phyloP scores from a whole-genome alignment of 2,888 invertebrate genomes.

The Aporophyla nigra region DNA sequence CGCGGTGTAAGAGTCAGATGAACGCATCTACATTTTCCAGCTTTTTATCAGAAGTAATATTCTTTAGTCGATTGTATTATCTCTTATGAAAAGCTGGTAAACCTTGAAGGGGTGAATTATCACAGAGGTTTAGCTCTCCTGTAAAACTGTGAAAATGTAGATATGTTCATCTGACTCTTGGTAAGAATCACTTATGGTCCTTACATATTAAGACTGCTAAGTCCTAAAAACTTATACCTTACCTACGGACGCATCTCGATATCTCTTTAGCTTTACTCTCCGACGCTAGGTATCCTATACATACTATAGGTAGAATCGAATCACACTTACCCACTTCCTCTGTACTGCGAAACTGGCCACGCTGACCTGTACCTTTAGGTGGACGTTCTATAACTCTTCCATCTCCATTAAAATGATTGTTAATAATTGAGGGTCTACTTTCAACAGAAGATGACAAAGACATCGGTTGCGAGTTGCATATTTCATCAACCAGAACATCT shows the following conservation, averaged over 20 bases:
- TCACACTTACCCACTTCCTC: constrained; percentile 83
- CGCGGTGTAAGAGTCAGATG: too few species aligned
- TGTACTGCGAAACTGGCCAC: constrained; percentile 81
- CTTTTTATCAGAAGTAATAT: too few species aligned
- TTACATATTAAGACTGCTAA: neutral
- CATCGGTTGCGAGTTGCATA: constrained; percentile 82
- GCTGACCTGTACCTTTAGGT: constrained; percentile 80
- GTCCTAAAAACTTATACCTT: neutral
- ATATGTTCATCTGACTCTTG: too few species aligned
- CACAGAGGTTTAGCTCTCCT: too few species aligned
- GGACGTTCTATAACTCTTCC: constrained; percentile 68
- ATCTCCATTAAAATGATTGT: constrained; percentile 21
- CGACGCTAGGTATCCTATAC: neutral
- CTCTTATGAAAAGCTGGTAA: too few species aligned
- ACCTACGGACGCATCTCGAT: neutral
- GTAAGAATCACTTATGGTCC: neutral
- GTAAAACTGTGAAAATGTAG: too few species aligned
- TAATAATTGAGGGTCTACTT: constrained; percentile 18
- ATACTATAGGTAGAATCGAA: neutral
- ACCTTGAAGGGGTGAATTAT: too few species aligned
- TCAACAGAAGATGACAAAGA: constrained; percentile 75
- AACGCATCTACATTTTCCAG: too few species aligned
- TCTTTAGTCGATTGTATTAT: too few species aligned
- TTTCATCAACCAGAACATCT: constrained; percentile 82
- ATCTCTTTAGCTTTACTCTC: neutral